Evolutionary conservation across 1,140 invertebrate species (phyloP).

Genomic region (Augochlora pura): DNA sequence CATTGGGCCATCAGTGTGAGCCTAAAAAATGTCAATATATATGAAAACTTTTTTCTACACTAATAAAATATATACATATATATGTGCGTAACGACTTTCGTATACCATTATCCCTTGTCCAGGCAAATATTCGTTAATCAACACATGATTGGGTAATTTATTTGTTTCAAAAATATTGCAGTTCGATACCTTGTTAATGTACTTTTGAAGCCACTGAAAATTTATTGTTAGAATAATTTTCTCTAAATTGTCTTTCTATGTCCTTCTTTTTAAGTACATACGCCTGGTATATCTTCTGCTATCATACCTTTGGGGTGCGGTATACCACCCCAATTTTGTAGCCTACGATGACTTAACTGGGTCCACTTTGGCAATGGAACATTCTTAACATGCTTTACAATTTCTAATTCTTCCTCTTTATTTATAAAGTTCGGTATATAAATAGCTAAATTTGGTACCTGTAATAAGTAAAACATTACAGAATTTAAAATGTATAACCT

Average conservation of each 20-base stretch:
- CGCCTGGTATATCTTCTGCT: constrained; percentile 90
- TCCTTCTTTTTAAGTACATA: constrained; percentile 66
- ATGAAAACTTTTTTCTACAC: too few relatives aligned
- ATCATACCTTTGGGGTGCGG: constrained; percentile 97
- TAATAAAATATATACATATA: not conserved
- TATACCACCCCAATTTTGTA: constrained; percentile 98
- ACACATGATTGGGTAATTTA: constrained; percentile 93
- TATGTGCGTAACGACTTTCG: not conserved
- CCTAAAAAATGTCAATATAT: constrained; percentile 77
- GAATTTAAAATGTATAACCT: constrained; percentile 34
- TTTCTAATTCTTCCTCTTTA: constrained; percentile 87
- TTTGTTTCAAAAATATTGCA: constrained; percentile 88
- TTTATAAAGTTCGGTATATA: constrained; percentile 97
- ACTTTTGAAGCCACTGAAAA: constrained; percentile 89
- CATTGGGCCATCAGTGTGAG: constrained; percentile 96
- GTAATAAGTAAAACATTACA: constrained; percentile 17
- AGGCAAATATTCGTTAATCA: constrained; percentile 97
- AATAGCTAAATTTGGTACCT: constrained; percentile 88
- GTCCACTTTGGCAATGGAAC: constrained; percentile 98
- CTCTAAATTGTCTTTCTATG: not conserved
- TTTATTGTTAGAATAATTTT: not conserved
- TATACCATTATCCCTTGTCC: constrained; percentile 94
- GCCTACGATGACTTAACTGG: constrained; percentile 91
- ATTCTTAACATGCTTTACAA: constrained; percentile 87
- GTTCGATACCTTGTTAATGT: constrained; percentile 87